A percentile compares a stretch with the other conserved stretches of the same genome.
phyloP scores from a whole-genome alignment of 1,140 invertebrate species.

The Drosophila rhopaloa region DNA sequence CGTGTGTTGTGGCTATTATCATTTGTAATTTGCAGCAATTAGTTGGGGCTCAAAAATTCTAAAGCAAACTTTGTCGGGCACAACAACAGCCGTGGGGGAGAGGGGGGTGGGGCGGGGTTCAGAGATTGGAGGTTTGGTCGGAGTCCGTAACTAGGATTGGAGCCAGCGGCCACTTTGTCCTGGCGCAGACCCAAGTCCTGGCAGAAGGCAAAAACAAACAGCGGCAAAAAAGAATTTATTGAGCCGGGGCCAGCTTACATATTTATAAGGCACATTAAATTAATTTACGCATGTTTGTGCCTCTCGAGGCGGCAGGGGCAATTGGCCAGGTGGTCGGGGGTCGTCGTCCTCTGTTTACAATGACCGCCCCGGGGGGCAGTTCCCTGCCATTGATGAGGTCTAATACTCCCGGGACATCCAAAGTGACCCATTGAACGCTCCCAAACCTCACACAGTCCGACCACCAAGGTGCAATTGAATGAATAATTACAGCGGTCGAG shows the following conservation, averaged over 20 bases:
- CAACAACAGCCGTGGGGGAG: constrained; percentile 39
- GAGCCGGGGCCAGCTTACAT: constrained; percentile 69
- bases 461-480: constrained; percentile 53
- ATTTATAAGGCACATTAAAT: constrained; percentile 83
- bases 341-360: constrained; percentile 23
- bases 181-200: constrained; percentile 43
- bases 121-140: neutral
- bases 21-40: constrained; percentile 83
- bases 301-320: neutral
- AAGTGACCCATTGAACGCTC: constrained; percentile 7
- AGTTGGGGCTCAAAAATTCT: constrained; percentile 82
- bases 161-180: constrained; percentile 26
- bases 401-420: constrained; percentile 17
- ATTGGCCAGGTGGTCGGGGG: constrained; percentile 7
- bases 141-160: constrained; percentile 2
- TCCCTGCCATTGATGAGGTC: constrained; percentile 42
- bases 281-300: constrained; percentile 80
- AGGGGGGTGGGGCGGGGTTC: too few species aligned
- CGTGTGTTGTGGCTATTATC: constrained; percentile 83
- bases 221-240: constrained; percentile 70
- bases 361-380: constrained; percentile 30
- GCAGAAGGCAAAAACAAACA: constrained; percentile 59
- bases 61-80: constrained; percentile 76
- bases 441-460: neutral
- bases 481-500: constrained; percentile 32